Base-by-base conservation (phyloP, 2,888 invertebrate genomes). In the Heliconius sara region DNA sequence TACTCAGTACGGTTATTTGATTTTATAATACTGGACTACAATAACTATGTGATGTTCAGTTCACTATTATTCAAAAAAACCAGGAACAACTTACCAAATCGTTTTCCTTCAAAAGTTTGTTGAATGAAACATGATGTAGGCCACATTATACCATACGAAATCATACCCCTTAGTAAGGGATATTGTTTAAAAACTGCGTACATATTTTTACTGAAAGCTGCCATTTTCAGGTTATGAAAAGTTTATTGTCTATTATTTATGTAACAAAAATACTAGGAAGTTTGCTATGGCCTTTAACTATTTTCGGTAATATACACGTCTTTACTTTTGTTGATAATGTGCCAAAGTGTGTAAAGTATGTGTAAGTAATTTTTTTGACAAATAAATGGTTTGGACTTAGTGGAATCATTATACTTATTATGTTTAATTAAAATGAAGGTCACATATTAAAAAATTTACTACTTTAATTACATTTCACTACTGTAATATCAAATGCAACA, bases 111-210 rank as follows among this genome's bases (percentile, higher is more conserved):
- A 83, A 97, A 95, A 16, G 96, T 96, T 92, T 97, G 97, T 89
- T 97, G 97, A 86, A 97, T 96, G 72, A 97, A 89, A 91, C 97
- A 97, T 82, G 97, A 97, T 19, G 96, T 92, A 63, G 97, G 97
- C 97, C 97, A 97, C 84, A 97, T 96, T 57, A 96, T 88, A 80
- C 96, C 96, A 87, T 97, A 97, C 0, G 97, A 96, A 79, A 96
- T 92, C 97, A 97, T 97, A 82, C 97, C 97, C 81, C 95, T 87
- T 68, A 94, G 82, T 34, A 95, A 85, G 91, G 93, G 91, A 93
- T 94, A 90, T 91, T 92, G 94, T 66, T 72, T 81, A 76, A 80
- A 80, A 39, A 77, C 76, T 57, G 92, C 91, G 72, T 88, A 86
- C 77, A 89, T 88, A 74, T 84, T 84, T 78, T 91, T 94, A 83